Base-by-base conservation (phyloP, 2,113 vertebrate genomes). In the Formicarius rufipectus region DNA sequence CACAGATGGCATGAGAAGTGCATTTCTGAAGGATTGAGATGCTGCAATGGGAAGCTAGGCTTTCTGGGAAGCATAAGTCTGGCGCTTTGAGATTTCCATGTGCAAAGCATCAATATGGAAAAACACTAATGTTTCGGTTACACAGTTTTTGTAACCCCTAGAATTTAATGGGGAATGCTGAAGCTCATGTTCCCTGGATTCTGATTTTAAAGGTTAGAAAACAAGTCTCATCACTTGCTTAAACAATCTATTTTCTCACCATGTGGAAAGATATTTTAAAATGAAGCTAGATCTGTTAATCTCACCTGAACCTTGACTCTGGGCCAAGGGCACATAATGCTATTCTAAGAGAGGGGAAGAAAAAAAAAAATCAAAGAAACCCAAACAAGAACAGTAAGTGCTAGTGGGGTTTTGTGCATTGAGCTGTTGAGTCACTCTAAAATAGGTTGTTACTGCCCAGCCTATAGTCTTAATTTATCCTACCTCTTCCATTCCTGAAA, bases 1-100 rank as follows among this genome's bases (percentile, higher is more conserved):
- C 80, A 44, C 91, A 94, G 93, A 95, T 95, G 94, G 89, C 69
- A 56, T 84, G 89, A 74, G 60, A 84, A 96, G 44, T 64, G 63
- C 44, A 16, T 95, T 89, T 95, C 77, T 89, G 77, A 95, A 89
- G 76, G 76, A 63, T 72, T 81, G 72, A 81, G 86, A 67, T 68
- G 68, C 75, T 81, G 81, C 74, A 87, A 4, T 63, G 47, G 72
- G 35, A 75, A 86, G 63, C 55, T 60, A 83, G 71, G 82, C 58
- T 95, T 91, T 58, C 63, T 95, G 87, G 78, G 72, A 91, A 88
- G 72, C 33, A 2, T 39, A 33, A 89, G 66, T 91, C 90, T 95
- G 75, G 28, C 5, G 21, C 89, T 94, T 93, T 80, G 91, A 91
- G 55, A 95, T 63, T 12, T 6, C 74, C 52, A 50, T 1, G 1